Percentiles rank a stretch among this genome's conserved stretches.
Evolutionary conservation across 1,140 invertebrate species (phyloP).

Genomic region (Drosophila setifemur): DNA sequence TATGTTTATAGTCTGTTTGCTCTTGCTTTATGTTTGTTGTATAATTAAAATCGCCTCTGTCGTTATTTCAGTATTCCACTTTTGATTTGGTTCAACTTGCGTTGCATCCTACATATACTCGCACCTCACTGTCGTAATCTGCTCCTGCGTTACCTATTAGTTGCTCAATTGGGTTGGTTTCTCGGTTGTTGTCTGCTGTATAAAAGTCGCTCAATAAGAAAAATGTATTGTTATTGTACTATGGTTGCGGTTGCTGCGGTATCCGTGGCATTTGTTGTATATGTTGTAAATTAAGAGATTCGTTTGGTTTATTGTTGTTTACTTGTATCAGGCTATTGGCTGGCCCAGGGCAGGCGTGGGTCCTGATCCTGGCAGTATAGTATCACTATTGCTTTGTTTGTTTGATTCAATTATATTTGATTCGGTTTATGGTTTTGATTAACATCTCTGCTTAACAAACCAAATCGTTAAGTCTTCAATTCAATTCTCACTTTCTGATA

Average conservation of each 20-base stretch:
- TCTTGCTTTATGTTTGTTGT: slow-evolving; percentile 31
- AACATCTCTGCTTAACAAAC: slow-evolving; percentile 36
- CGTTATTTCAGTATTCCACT: slow-evolving; percentile 15
- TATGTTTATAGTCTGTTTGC: slow-evolving; percentile 45
- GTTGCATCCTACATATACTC: neutral
- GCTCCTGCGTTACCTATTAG: slow-evolving; percentile 1
- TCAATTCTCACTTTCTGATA: slow-evolving; percentile 50
- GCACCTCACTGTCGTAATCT: neutral
- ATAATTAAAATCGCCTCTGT: slow-evolving; percentile 32
- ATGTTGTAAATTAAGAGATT: slow-evolving; percentile 65
- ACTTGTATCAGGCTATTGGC: slow-evolving; percentile 45
- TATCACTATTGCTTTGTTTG: slow-evolving; percentile 75
- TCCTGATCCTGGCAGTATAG: slow-evolving; percentile 36
- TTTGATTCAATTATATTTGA: slow-evolving; percentile 38
- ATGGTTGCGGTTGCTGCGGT: slow-evolving; percentile 72
- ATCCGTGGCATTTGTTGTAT: slow-evolving; percentile 66
- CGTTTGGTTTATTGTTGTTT: slow-evolving; percentile 64
- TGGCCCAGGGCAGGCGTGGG: slow-evolving; percentile 20
- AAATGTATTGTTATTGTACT: slow-evolving; percentile 77
- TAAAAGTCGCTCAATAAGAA: slow-evolving; percentile 73
- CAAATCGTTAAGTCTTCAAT: slow-evolving; percentile 5
- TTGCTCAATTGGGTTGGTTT: slow-evolving; percentile 10
- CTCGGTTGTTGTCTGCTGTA: slow-evolving; percentile 43
- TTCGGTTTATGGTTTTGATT: slow-evolving; percentile 37
- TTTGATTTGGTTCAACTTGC: slow-evolving; percentile 42